Conservation (phyloP, 37 sponge, comb jelly and placozoan genomes). For the Axinella damicornis region DNA sequence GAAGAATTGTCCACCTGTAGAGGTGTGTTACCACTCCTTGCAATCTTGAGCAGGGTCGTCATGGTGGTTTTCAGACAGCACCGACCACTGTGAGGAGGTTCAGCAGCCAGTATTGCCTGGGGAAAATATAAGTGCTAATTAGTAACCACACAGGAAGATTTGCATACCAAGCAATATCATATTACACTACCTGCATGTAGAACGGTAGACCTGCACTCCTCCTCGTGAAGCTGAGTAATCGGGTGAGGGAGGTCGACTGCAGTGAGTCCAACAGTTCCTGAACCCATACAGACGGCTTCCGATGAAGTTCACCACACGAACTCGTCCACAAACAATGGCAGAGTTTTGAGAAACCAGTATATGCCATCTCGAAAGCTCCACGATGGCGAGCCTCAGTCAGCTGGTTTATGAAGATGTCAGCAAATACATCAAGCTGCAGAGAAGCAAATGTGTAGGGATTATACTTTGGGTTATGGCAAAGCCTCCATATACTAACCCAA, state of each 20-base stretch:
- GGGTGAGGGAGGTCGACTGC: constrained; percentile 56
- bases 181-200: constrained; percentile 62
- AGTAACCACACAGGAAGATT: too few relatives aligned
- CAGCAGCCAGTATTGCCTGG: constrained; percentile 63
- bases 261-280: constrained; percentile 57
- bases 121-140: background rate
- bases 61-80: constrained; percentile 36
- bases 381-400: constrained; percentile 83
- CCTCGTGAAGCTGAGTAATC: constrained; percentile 70
- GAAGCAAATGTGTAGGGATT: too few relatives aligned
- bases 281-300: constrained; percentile 54
- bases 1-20: too few relatives aligned
- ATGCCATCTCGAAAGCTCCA: constrained; percentile 93
- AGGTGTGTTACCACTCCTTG: background rate
- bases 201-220: constrained; percentile 91
- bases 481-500: too few relatives aligned
- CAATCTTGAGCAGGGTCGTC: constrained; percentile 38
- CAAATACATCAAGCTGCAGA: constrained; percentile 55
- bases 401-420: constrained; percentile 71
- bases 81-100: constrained; percentile 29
- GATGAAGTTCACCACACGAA: constrained; percentile 8
- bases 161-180: too few relatives aligned
- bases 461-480: too few relatives aligned
- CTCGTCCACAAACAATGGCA: constrained; percentile 76
- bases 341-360: constrained; percentile 79